Base-by-base conservation (phyloP, 2,113 vertebrate species). In the Lepidothrix coronata region DNA sequence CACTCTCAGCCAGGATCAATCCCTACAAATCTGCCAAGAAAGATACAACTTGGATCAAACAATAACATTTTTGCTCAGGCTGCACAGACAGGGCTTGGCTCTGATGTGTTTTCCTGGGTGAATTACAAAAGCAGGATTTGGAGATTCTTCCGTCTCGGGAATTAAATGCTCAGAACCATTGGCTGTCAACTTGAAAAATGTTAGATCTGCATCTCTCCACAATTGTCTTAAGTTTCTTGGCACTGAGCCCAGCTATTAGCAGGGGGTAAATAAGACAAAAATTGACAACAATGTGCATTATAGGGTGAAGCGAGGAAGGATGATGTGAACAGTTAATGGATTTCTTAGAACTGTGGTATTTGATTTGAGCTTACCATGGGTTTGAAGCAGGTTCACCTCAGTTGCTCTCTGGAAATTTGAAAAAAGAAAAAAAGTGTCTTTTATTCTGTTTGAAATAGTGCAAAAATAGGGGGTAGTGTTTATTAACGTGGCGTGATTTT, bases 221-320 rank as follows among this genome's bases (percentile, higher is more conserved):
- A 70, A 90, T 73, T 96, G 94, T 96, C 96, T 95, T 93, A 87
- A 94, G 85, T 94, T 96, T 84, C 95, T 94, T 97, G 96, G 96
- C 96, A 94, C 4, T 7, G 59, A 95, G 96, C 96, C 96, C 92
- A 95, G 92, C 49, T 94, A 89, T 95, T 97, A 92, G 96, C 95
- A 92, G 91, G 96, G 95, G 95, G 95, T 94, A 97, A 96, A 96
- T 91, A 95, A 92, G 90, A 93, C 93, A 90, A 94, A 96, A 97
- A 93, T 92, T 92, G 85, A 95, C 95, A 96, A 93, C 91, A 94
- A 81, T 84, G 83, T 72, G 85, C 85, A 81, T 96, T 93, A 54
- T 17, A 75, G 80, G 92, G 86, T 8, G 51, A 91, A 93, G 88
- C 10, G 1, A 49, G 93, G 95, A 97, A 65, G 89, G 86, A 82